Evolutionary conservation across 2,797 vertebrate genomes (phyloP), one percentile per base, ranked within the genome.

Genomic region (Hafferia zeledoni): DNA sequence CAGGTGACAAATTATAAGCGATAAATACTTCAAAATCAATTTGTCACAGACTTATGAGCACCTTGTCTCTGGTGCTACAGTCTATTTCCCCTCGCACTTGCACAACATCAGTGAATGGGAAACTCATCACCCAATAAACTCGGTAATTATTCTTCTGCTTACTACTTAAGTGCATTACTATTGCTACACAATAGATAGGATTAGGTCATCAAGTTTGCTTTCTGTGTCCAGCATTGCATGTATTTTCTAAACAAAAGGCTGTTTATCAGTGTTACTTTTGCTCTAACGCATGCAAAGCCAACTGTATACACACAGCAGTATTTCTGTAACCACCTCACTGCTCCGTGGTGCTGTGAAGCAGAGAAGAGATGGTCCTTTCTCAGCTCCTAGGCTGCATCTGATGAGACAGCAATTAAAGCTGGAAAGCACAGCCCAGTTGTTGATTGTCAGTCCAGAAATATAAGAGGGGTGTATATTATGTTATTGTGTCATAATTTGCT

Each of bases 231-330:
- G 56, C 28, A 15, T 37, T 79, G 77, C 85, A 22, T 57, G 67
- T 93, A 91, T 95, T 90, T 94, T 76, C 91, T 67, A 93, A 94
- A 97, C 93, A 95, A 96, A 95, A 87, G 77, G 44, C 63, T 94
- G 87, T 94, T 93, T 95, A 92, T 93, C 90, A 96, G 55, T 93
- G 94, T 95, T 95, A 87, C 95, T 94, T 82, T 90, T 84, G 80
- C 85, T 90, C 52, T 70, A 94, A 84, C 3, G n/a, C 83, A 31
- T 3, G 33, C 64, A 90, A 88, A 77, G 63, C 70, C 88, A 64
- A 84, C 83, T 61, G 68, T 33, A 64, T 68, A 87, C 91, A 94
- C 64, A 74, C 55, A 70, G 71, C 60, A 49, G 64, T 47, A 74
- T 55, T 94, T 94, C 75, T 87, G 71, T 79, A 74, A 47, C 59